These are phyloP conservation scores for Pheosia tremula DNA, from an alignment of 2,888 invertebrate genomes.

Conservation along the genomic window DNA sequence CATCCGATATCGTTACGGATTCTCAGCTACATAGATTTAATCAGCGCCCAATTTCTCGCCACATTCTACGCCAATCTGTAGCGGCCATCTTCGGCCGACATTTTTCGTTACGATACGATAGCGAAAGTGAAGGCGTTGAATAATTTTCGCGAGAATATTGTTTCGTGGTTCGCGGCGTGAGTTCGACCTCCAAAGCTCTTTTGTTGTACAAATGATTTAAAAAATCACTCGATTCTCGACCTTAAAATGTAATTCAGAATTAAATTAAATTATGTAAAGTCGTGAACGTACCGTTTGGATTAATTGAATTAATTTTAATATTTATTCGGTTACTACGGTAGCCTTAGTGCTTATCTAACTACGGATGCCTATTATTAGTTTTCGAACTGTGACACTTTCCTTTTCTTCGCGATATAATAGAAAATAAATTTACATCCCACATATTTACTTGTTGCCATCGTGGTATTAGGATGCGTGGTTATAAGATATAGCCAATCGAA, in stretches of 20 bases:
- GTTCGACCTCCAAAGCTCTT: constrained; percentile 30
- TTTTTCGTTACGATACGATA: constrained; percentile 44
- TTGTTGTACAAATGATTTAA: constrained; percentile 27
- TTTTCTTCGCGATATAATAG: constrained; percentile 35
- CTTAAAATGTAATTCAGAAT: constrained; percentile 23
- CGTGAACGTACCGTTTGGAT: neutral
- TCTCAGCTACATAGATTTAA: constrained; percentile 27
- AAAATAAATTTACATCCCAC: too few species aligned
- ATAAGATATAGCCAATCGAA: too few species aligned
- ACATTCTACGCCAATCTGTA: constrained; percentile 50
- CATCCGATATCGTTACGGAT: constrained; percentile 3
- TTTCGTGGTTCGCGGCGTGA: constrained; percentile 80
- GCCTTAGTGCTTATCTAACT: constrained; percentile 32
- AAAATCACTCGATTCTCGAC: constrained; percentile 31
- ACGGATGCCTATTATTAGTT: constrained; percentile 23
- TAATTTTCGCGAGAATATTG: constrained; percentile 78
- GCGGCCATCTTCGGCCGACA: constrained; percentile 46
- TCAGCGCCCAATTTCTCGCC: constrained; percentile 41
- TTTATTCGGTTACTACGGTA: constrained; percentile 31
- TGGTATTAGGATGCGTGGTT: too few species aligned
- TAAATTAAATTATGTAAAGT: constrained; percentile 15
- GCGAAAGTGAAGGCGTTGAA: constrained; percentile 78
- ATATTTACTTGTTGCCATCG: neutral
- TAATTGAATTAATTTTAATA: neutral
- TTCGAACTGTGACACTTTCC: constrained; percentile 43